These are phyloP conservation scores for Sitta europaea DNA, from an alignment of 2,113 vertebrate genomes.

Conservation along the genomic window DNA sequence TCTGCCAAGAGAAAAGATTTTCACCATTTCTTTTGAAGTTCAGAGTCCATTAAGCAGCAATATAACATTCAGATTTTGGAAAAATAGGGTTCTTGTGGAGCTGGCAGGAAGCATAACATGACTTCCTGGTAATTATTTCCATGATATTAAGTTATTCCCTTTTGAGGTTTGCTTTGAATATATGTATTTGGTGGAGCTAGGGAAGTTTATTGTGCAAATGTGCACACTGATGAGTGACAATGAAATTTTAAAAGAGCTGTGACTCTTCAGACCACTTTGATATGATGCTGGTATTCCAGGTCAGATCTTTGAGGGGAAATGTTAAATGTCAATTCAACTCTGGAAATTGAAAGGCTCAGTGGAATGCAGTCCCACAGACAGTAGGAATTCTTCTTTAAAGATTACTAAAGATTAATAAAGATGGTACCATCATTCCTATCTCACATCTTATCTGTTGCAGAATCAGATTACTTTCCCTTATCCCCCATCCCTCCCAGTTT, in stretches of 20 bases:
- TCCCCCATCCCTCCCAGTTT: rapidly evolving
- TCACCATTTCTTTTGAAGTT: background rate
- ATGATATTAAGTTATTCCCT: background rate
- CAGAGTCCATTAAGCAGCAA: background rate
- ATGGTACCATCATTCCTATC: background rate
- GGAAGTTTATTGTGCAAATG: background rate
- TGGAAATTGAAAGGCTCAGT: background rate
- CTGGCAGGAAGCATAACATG: background rate
- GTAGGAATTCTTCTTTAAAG: background rate
- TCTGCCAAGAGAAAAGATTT: background rate
- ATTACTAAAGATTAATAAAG: background rate
- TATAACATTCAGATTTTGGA: background rate
- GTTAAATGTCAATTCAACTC: background rate
- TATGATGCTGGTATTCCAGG: background rate
- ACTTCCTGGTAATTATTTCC: background rate
- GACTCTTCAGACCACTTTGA: background rate
- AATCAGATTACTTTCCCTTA: background rate
- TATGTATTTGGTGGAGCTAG: background rate
- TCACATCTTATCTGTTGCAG: background rate
- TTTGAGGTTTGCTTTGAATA: background rate
- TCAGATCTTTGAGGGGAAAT: background rate
- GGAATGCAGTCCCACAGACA: background rate
- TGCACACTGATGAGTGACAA: background rate
- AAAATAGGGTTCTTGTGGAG: background rate
- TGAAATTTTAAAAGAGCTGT: background rate